Base-by-base conservation (phyloP, 2,113 vertebrate genomes). In the Phycodurus eques region DNA sequence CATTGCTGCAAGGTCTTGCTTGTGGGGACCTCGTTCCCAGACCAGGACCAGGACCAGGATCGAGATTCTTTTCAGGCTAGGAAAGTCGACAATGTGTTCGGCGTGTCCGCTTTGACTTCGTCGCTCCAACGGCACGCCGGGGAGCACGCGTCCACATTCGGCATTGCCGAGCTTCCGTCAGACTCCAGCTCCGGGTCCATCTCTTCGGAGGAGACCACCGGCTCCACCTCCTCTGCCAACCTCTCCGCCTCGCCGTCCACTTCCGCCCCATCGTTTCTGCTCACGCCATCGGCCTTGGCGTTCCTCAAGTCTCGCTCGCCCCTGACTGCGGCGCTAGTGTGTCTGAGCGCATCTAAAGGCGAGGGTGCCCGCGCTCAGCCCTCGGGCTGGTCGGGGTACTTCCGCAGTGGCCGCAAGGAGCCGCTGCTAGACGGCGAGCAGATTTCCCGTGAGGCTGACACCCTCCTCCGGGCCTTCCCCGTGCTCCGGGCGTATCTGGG, bases 251-350 rank as follows among this genome's bases (percentile, higher is more conserved):
- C 71, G 2, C 78, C 88, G 10, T 62, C 63, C 3, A 67, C 67
- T 17, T 47, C 88, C 66, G 33, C 82, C 68, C 63, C 17, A 69
- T 79, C 89, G 57, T 94, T 95, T 31, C 86, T 92, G 2, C 93
- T 99, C 74, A 98, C 96, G 4, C 84, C 94, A 0, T 95, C 97
- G 1, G 90, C 95, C 8, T 82, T 99, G 73, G 87, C 93, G 64
- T 99, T 98, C 78, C 90, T 99, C 0, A 98, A 96, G 82, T 94
- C 94, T 4, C 91, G 88, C 74, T 99, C 94, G 0, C 93, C 94
- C 14, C 79, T 98, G 0, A 86, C 95, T 73, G 95, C 97, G 10
- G 56, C 85, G 0, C 76, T 98, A 61, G 95, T 93, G 0, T 98
- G 96, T 76, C 89, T 99, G 8, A 93, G 90, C 9, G 93, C 91